A percentile compares a stretch with the other conserved stretches of the same genome.
phyloP scores from a whole-genome alignment of 2,888 invertebrate species.

The Hyalella azteca region DNA sequence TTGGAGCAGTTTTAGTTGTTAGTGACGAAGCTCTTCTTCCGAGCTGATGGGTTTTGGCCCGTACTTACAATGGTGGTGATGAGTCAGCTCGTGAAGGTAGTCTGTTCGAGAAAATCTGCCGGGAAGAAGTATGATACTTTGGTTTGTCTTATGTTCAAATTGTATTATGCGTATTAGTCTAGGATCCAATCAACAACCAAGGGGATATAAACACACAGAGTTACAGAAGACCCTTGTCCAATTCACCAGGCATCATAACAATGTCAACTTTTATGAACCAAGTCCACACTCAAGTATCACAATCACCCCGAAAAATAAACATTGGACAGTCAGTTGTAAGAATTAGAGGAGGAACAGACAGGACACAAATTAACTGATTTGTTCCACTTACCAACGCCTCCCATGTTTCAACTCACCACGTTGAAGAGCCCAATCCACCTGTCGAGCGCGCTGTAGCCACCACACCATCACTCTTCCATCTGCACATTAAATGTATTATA shows the following conservation, averaged over 20 bases:
- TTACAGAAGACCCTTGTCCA: too few relatives aligned
- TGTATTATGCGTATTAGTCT: too few relatives aligned
- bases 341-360: neutral
- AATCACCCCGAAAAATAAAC: too few relatives aligned
- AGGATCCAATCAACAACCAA: too few relatives aligned
- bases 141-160: too few relatives aligned
- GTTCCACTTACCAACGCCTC: neutral
- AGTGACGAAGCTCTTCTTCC: neutral
- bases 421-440: neutral
- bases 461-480: constrained; percentile 8
- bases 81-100: constrained; percentile 12
- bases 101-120: constrained; percentile 1
- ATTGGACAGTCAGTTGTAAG: neutral
- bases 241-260: too few relatives aligned
- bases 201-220: too few relatives aligned
- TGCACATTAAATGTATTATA: too few relatives aligned
- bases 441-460: neutral
- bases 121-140: neutral
- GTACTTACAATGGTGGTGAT: constrained; percentile 15
- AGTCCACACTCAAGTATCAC: neutral
- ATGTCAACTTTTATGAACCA: too few relatives aligned
- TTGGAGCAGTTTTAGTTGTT: neutral
- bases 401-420: neutral
- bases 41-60: neutral
- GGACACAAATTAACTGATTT: neutral